Base-by-base conservation (phyloP, 2,888 invertebrate species). In the Lepeophtheirus nordmannii region DNA sequence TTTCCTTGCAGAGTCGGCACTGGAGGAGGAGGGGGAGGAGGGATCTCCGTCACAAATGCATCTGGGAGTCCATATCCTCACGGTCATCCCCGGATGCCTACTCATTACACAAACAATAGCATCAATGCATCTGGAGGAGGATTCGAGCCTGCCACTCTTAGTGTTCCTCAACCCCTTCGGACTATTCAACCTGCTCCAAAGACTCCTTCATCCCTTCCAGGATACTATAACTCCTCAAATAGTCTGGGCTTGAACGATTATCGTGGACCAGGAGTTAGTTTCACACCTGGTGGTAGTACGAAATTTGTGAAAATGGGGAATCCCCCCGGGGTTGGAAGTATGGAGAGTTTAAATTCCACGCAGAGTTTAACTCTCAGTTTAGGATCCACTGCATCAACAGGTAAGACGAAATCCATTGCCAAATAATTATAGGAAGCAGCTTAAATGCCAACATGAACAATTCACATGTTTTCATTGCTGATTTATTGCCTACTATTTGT, bases 81-180 rank as follows among this genome's bases (percentile, higher is more conserved):
- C 37, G 60, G 60, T n/a, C 17, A 20, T 17, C 37, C 22, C 60
- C 60, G 60, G 17, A 23, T 60, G 30, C 60, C 60, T 20, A 17
- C 60, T 7, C 57, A 30, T 57, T 30, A 20, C 57, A 57, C 20
- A 20, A 60, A 22, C 37, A 37, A 14, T 30, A 22, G 10, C 60
- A 12, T 1, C 60, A 30, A 30, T 38, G 38, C 14, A 60, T n/a
- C 1, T 30, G 17, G 9, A 23, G 38, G 60, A 17, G 17, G 57
- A 11, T 57, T 57, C n/a, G 30, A 20, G 11, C 57, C 57, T 30
- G 57, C 30, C 57, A 57, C 57, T 57, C 57, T 57, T n/a, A 57
- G 57, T 57, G 60, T 60, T 23, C 60, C 60, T 23, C 60, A 60
- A 30, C 60, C 60, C 10, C 30, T 60, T 20, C 60, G 60, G 37